Base-by-base conservation (phyloP, 2,888 invertebrate genomes). In the Prosapia bicincta region DNA sequence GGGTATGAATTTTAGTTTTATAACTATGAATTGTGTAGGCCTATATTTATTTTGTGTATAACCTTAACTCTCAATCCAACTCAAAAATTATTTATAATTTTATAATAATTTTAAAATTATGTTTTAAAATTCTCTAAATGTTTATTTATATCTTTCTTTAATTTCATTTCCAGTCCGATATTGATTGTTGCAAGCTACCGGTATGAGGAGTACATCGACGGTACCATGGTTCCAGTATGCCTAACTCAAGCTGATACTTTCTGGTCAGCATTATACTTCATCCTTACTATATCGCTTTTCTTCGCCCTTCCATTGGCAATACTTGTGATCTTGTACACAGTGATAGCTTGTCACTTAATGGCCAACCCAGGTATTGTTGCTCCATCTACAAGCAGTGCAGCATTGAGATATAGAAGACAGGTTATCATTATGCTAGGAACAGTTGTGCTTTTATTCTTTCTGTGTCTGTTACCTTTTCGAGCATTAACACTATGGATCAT, bases 401-500 rank as follows among this genome's bases (percentile, higher is more conserved):
- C 81, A 3, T 77, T 82, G 6, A 81, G 83, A 67, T 82, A 82
- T 72, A 80, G 82, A 54, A 77, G 80, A 25, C 80, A 81, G 75
- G 86, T 96, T 26, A 94, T 96, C 65, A 86, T 95, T 72, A 96
- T 96, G 96, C 86, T 97, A 32, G 94, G 93, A 7, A 93, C 95
- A 0, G 96, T 97, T 0, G 96, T 97, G 0, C 84, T 95, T 28
- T 94, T 95, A 71, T 98, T 97, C 86, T 97, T 98, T 85, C 86
- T 96, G 72, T 97, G 96, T 83, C 88, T 97, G 66, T 85, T 97
- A 77, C 97, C 97, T 0, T 96, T 97, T 84, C 90, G 95, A 79
- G 93, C 96, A 1, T 88, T 97, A 67, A 95, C 93, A 0, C 86
- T 97, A 68, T 96, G 95, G 94, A 92, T 95, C 77, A 93, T 97